phyloP scores from a whole-genome alignment of 2,888 invertebrate genomes.

The Oscheius myriophilus region DNA sequence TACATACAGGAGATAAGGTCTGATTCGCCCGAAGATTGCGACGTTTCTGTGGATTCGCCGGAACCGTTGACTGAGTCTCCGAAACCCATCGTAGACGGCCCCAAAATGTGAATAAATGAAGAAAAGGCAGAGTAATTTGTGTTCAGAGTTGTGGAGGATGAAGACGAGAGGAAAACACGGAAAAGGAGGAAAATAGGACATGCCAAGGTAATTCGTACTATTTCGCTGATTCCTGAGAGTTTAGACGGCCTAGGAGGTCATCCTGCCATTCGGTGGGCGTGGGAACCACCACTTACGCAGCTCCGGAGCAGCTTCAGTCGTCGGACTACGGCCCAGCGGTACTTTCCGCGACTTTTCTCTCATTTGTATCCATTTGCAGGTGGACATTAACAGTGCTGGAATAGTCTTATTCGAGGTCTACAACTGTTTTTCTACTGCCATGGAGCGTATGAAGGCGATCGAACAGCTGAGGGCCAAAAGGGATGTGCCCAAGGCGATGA shows the following conservation, averaged over 20 bases:
- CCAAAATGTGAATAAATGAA: no score
- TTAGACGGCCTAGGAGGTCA: not conserved
- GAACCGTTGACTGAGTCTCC: no score
- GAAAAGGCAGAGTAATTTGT: no score
- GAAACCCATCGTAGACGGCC: no score
- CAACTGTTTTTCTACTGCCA: slow-evolving; percentile 48
- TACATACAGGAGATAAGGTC: no score
- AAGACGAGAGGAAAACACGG: not conserved
- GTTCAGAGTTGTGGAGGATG: no score
- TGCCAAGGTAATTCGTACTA: not conserved
- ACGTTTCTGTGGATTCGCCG: no score
- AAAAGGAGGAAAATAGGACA: not conserved
- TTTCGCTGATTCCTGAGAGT: not conserved
- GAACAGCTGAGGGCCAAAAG: slow-evolving; percentile 29
- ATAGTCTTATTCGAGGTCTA: slow-evolving; percentile 58
- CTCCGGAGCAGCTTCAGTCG: slow-evolving; percentile 57
- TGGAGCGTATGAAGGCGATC: slow-evolving; percentile 72
- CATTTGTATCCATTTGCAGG: slow-evolving; percentile 33
- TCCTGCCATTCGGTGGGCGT: slow-evolving; percentile 38
- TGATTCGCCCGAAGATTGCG: no score
- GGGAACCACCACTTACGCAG: slow-evolving; percentile 59
- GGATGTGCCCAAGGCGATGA: slow-evolving; percentile 6
- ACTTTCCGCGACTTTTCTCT: not conserved
- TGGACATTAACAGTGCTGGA: slow-evolving; percentile 58
- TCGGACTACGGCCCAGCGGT: slow-evolving; percentile 36